Evolutionary conservation across 1,140 invertebrate genomes (phyloP).

Genomic region (Drosophila tropicalis): DNA sequence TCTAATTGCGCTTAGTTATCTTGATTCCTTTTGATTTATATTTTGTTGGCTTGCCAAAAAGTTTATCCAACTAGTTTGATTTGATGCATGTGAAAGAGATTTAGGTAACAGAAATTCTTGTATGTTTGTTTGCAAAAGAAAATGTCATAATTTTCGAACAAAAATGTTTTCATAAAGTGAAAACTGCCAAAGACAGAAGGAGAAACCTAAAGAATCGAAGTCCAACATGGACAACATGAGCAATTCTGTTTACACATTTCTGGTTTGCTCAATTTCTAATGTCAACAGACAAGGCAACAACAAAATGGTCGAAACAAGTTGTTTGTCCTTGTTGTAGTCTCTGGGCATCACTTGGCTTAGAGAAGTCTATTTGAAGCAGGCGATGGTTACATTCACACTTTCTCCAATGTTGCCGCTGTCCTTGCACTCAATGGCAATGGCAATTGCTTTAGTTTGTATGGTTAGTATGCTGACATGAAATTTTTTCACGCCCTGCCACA

Average conservation of each 20-base stretch:
- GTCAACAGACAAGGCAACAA: slow-evolving; percentile 72
- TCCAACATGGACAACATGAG: slow-evolving; percentile 65
- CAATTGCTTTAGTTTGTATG: slow-evolving; percentile 30
- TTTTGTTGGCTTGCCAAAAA: slow-evolving; percentile 27
- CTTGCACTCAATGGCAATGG: slow-evolving; percentile 35
- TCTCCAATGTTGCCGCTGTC: slow-evolving; percentile 13
- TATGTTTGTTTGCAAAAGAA: slow-evolving; percentile 26
- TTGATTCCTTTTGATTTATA: slow-evolving; percentile 58
- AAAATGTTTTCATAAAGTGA: slow-evolving; percentile 11
- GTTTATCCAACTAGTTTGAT: slow-evolving; percentile 60
- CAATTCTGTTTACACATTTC: slow-evolving; percentile 80
- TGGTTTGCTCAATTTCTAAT: slow-evolving; percentile 79
- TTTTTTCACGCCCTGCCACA: slow-evolving; percentile 34
- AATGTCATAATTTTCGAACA: slow-evolving; percentile 24
- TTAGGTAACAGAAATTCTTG: slow-evolving; percentile 42
- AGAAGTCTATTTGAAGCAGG: neutral
- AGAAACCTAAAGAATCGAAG: slow-evolving; percentile 11
- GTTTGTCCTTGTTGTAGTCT: slow-evolving; percentile 68
- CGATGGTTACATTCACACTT: slow-evolving; percentile 24
- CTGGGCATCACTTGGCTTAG: slow-evolving; percentile 42
- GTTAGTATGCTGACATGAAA: slow-evolving; percentile 40
- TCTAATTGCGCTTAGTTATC: slow-evolving; percentile 34
- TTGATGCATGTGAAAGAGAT: slow-evolving; percentile 46
- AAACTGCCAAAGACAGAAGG: slow-evolving; percentile 59
- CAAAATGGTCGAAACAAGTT: slow-evolving; percentile 39